Evolutionary conservation across 2,888 invertebrate species (phyloP).

Genomic region (Cremastinae sp.): DNA sequence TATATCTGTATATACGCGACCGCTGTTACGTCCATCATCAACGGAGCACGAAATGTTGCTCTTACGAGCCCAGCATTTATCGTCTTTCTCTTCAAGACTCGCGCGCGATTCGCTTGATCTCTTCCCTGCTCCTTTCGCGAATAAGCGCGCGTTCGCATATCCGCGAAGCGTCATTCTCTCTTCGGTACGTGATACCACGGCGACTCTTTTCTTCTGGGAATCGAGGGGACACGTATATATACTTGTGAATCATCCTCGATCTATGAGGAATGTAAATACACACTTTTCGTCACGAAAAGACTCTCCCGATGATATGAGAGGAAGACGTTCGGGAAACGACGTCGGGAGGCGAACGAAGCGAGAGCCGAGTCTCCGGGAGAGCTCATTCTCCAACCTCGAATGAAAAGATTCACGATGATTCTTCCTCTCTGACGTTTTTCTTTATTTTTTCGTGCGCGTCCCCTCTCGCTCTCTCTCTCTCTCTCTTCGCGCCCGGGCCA

Average conservation of each 20-base stretch:
- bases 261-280: constrained; percentile 12
- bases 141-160: constrained; percentile 10
- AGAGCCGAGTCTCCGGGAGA: constrained; percentile 11
- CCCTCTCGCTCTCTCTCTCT: too few species aligned
- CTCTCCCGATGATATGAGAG: constrained; percentile 20
- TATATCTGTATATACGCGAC: neutral
- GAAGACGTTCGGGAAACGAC: constrained; percentile 32
- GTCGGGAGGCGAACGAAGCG: constrained; percentile 3
- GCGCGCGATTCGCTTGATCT: constrained; percentile 39
- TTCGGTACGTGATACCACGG: constrained; percentile 40
- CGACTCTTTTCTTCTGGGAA: constrained; percentile 4
- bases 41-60: constrained; percentile 46
- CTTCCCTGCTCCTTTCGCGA: constrained; percentile 29
- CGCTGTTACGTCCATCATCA: constrained; percentile 41
- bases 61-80: constrained; percentile 39
- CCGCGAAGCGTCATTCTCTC: constrained; percentile 26
- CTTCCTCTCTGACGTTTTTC: constrained; percentile 24
- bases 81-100: constrained; percentile 28
- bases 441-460: too few species aligned
- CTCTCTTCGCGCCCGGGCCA: constrained; percentile 55
- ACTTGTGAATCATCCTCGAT: constrained; percentile 21
- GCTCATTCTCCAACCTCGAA: constrained; percentile 26
- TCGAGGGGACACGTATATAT: constrained; percentile 20
- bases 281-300: neutral
- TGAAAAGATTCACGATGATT: constrained; percentile 42